Evolutionary conservation across 2,888 invertebrate species (phyloP).

Genomic region (Hyppa rectilinea): DNA sequence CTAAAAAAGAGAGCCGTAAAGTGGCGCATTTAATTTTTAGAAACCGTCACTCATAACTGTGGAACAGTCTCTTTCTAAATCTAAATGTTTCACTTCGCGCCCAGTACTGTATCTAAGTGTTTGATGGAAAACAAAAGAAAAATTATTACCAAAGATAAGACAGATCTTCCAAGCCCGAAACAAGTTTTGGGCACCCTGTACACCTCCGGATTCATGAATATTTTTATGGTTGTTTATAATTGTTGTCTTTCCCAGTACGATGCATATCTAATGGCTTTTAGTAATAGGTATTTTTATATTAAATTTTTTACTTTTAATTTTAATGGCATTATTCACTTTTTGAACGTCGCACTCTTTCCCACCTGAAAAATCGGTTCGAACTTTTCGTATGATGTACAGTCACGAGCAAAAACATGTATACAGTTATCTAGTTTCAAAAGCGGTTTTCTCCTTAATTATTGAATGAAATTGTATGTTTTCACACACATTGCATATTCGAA

Average conservation of each 20-base stretch:
- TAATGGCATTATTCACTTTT: conserved; percentile 54
- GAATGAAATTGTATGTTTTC: no score
- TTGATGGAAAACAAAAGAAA: conserved; percentile 6
- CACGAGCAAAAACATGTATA: no score
- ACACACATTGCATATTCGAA: no score
- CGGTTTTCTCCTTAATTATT: no score
- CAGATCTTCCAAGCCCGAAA: conserved; percentile 6
- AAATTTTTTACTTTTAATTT: conserved; percentile 57
- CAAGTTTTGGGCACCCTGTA: conserved; percentile 9
- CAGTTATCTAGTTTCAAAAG: no score
- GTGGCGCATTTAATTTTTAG: background rate
- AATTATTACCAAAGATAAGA: conserved; percentile 39
- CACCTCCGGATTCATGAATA: conserved; percentile 59
- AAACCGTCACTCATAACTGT: background rate
- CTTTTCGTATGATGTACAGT: conserved; percentile 4
- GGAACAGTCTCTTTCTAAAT: background rate
- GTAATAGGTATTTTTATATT: conserved; percentile 65
- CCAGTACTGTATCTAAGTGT: background rate
- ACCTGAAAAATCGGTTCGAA: conserved; percentile 34
- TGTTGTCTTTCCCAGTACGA: conserved; percentile 73
- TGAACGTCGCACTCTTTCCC: conserved; percentile 57
- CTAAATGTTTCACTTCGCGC: no score
- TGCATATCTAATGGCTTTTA: conserved; percentile 69
- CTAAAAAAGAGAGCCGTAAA: conserved; percentile 6
- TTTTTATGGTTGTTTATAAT: conserved; percentile 77